These are phyloP conservation scores for Mercenaria mercenaria DNA, from an alignment of 1,140 invertebrate genomes.

Conservation along the genomic window DNA sequence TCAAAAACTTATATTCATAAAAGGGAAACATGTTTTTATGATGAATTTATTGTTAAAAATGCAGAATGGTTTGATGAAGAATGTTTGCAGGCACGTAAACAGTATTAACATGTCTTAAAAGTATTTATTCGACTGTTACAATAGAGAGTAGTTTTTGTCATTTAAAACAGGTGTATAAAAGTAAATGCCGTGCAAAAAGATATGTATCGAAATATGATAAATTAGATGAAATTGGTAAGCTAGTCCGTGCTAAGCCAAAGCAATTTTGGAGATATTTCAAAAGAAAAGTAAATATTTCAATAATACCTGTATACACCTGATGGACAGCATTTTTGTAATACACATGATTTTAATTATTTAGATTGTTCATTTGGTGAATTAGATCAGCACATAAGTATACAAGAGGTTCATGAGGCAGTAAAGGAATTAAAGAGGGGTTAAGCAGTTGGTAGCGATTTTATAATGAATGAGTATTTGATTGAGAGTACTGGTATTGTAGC, in stretches of 20 bases:
- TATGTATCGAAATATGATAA: not conserved
- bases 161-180: not conserved
- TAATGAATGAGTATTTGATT: no score
- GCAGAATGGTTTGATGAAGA: not conserved
- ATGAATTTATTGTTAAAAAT: not conserved
- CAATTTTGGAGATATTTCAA: not conserved
- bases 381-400: not conserved
- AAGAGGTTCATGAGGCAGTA: not conserved
- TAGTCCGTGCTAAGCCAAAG: not conserved
- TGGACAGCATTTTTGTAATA: not conserved
- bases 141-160: not conserved
- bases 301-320: not conserved
- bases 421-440: not conserved
- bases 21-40: no score
- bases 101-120: not conserved
- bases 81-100: not conserved
- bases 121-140: not conserved
- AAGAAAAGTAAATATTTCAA: not conserved
- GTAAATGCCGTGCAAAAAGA: not conserved
- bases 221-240: no score
- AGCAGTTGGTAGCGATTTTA: not conserved
- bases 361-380: not conserved
- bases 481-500: constrained; percentile 2
- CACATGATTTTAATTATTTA: no score
- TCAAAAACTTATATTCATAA: not conserved